Conservation (phyloP, 2,797 vertebrate genomes). For the Stomatorhinus walkeri region DNA sequence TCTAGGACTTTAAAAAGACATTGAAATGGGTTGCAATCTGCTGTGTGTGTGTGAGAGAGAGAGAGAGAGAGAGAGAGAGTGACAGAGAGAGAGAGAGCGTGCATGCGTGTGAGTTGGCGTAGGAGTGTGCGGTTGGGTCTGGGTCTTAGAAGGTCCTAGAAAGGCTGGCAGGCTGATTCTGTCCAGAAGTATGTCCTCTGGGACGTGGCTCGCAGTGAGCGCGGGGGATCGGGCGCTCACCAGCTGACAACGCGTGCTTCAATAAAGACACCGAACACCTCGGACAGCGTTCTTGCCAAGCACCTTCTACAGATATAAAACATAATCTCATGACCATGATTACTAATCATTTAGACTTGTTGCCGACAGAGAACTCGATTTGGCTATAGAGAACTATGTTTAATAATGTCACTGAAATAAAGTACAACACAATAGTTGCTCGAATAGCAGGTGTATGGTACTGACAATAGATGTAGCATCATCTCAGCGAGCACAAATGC, state of each 20-base stretch:
- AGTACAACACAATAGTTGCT: not conserved
- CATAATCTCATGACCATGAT: conserved; percentile 56
- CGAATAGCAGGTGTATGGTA: not conserved
- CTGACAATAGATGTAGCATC: not conserved
- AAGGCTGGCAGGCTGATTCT: conserved; percentile 43
- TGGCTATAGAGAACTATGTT: not conserved
- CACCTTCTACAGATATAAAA: conserved; percentile 73
- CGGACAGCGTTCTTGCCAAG: conserved; percentile 67
- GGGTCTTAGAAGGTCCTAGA: not conserved
- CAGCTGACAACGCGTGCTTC: conserved; percentile 96
- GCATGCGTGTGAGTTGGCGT: not conserved
- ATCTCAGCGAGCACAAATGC: not conserved
- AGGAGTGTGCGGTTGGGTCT: conserved; percentile 22
- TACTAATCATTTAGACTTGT: not conserved
- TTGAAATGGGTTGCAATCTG: not conserved
- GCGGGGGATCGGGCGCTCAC: conserved; percentile 81
- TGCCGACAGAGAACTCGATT: not conserved
- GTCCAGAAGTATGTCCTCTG: conserved; percentile 67
- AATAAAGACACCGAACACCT: conserved; percentile 78
- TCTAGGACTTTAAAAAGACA: not conserved
- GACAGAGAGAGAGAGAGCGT: not conserved
- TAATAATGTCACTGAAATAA: not conserved
- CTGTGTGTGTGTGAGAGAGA: not conserved
- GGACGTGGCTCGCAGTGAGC: conserved; percentile 57
- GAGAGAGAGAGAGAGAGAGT: not conserved